Conservation (phyloP, 2,888 invertebrate genomes). For the Flexamia atlantica region DNA sequence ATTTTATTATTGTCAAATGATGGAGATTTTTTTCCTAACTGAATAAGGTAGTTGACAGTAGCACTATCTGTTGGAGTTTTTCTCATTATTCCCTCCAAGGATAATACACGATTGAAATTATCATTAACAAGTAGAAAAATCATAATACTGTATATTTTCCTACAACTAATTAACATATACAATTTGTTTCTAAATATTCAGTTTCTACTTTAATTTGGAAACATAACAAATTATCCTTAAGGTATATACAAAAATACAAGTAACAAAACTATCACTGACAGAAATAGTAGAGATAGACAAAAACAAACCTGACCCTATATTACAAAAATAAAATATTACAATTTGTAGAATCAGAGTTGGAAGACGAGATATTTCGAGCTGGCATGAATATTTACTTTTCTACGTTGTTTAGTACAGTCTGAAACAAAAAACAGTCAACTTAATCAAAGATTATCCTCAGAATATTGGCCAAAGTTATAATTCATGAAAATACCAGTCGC, state of each 20-base stretch:
- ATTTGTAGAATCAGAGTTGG: background rate
- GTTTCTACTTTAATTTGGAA: background rate
- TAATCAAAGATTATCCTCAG: too few relatives aligned
- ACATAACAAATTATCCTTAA: conserved; percentile 25
- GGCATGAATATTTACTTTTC: conserved; percentile 5
- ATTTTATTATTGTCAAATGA: too few relatives aligned
- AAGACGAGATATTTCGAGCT: conserved; percentile 22
- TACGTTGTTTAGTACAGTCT: conserved; percentile 9
- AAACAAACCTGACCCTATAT: conserved; percentile 23
- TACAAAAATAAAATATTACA: conserved; percentile 26
- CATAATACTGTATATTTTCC: conserved; percentile 17
- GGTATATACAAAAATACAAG: conserved; percentile 36
- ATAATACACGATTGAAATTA: background rate
- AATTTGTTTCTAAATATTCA: conserved; percentile 23
- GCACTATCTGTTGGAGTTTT: too few relatives aligned
- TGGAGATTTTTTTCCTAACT: too few relatives aligned
- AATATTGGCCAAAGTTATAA: too few relatives aligned
- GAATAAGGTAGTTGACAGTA: too few relatives aligned
- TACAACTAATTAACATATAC: conserved; percentile 21
- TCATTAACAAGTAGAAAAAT: background rate
- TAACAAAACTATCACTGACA: background rate
- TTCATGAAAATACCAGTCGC: too few relatives aligned
- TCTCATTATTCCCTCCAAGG: too few relatives aligned
- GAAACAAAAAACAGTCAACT: background rate
- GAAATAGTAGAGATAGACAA: conserved; percentile 10